phyloP scores from a whole-genome alignment of 2,797 vertebrate species.

The Nasua narica region DNA sequence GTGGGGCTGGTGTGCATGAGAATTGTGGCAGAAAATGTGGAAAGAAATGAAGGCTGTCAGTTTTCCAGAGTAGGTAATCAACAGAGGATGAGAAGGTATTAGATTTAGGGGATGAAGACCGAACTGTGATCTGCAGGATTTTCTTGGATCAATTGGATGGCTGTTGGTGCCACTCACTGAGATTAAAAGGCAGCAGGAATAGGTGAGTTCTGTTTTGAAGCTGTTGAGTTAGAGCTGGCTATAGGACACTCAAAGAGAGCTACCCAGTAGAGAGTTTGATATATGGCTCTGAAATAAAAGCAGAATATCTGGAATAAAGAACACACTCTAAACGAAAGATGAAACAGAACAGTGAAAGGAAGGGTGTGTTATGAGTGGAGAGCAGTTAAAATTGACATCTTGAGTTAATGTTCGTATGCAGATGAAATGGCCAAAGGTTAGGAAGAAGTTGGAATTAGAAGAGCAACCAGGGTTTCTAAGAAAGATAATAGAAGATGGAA shows the following conservation, averaged over 20 bases:
- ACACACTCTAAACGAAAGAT: not conserved
- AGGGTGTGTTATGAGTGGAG: not conserved
- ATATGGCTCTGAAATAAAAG: not conserved
- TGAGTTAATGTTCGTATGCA: not conserved
- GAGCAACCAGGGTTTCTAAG: not conserved
- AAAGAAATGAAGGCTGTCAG: not conserved
- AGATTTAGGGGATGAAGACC: not conserved
- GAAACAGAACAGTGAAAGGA: not conserved
- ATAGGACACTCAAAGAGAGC: not conserved
- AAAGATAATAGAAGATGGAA: not conserved
- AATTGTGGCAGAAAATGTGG: not conserved
- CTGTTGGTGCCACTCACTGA: not conserved
- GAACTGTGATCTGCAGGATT: not conserved
- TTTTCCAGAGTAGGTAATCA: not conserved
- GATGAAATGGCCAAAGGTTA: not conserved
- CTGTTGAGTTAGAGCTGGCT: not conserved
- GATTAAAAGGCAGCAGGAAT: not conserved
- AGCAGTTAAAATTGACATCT: not conserved
- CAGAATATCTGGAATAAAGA: not conserved
- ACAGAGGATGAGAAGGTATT: not conserved
- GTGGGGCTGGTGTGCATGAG: not conserved
- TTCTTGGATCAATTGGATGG: not conserved
- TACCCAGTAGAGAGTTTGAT: not conserved
- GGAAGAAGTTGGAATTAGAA: not conserved
- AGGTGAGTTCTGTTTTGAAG: not conserved